Evolutionary conservation across 2,888 invertebrate species (phyloP), one percentile per base, ranked within the genome.

Genomic region (Odontomyia ornata): DNA sequence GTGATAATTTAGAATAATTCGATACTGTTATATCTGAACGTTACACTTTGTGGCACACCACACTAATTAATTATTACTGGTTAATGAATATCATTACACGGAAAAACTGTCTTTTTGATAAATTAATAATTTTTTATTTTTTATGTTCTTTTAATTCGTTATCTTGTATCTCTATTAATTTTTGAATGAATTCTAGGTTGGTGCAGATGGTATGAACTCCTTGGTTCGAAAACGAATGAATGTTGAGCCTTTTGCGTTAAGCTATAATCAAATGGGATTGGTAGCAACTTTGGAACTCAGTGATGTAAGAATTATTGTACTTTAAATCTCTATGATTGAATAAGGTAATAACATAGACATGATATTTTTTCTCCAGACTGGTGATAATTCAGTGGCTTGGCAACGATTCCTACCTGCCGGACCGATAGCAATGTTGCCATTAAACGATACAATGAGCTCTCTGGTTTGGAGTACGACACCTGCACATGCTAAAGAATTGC

Each of bases 181-280:
- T n/a, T n/a, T n/a, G n/a, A n/a, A n/a, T n/a, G n/a, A n/a, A 36
- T 69, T 77, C 69, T 83, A 95, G 94, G 90, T 99, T 77, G 99
- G 98, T 23, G 98, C 98, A 15, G 99, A 99, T 88, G 99, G 99
- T 0, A 92, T 91, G 0, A 95, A 95, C 83, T 99, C 99, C 0
- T 89, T 92, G 76, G 95, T 99, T 1, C 90, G 99, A 11, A 88
- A 91, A 79, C 89, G 93, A 27, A 95, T 97, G 93, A 91, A 91
- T 21, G 91, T 94, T 15, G 92, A 94, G 82, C 94, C 95, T 80
- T 84, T 96, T 0, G 89, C 91, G 0, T 93, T 95, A 91, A 91
- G 92, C 81, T 99, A 99, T 84, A 90, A 95, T 71, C 96, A 98
- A 84, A 92, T 92, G 89, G 98, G 94, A 5, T 90, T 99, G 25